Percentiles rank a stretch among this genome's conserved stretches.
Conservation (phyloP, 1,140 invertebrate genomes). For the Caenorhabditis briggsae region DNA sequence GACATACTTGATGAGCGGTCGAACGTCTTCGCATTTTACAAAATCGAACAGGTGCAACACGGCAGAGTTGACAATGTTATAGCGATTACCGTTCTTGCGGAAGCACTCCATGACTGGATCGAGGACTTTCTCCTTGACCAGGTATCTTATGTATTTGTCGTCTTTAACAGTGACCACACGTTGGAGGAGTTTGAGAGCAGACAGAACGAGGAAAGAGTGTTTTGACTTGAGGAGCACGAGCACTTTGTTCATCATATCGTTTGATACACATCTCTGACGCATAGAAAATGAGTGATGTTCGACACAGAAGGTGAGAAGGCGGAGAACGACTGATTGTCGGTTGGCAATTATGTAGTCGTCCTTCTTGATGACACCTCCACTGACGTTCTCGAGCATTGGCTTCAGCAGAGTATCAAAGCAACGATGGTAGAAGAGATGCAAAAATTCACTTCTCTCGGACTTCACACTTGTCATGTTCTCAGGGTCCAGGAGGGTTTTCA, state of each 20-base stretch:
- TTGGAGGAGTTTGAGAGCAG: slow-evolving; percentile 93
- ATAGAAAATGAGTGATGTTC: slow-evolving; percentile 99
- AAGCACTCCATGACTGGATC: slow-evolving; percentile 92
- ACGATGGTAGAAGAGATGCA: slow-evolving; percentile 98
- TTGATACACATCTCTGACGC: slow-evolving; percentile 96
- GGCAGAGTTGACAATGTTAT: slow-evolving; percentile 98
- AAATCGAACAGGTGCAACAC: slow-evolving; percentile 99
- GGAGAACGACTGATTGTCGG: slow-evolving; percentile 91
- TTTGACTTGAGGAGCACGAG: slow-evolving; percentile 95
- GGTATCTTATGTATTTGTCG: slow-evolving; percentile 97
- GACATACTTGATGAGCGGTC: slow-evolving; percentile 71
- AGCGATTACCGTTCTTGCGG: slow-evolving; percentile 93
- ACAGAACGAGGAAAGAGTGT: slow-evolving; percentile 93
- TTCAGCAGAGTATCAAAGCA: slow-evolving; percentile 85
- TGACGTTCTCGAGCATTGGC: slow-evolving; percentile 73
- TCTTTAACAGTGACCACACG: slow-evolving; percentile 97
- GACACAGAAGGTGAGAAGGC: slow-evolving; percentile 98
- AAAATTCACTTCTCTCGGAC: slow-evolving; percentile 96
- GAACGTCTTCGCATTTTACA: slow-evolving; percentile 81
- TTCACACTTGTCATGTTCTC: slow-evolving; percentile 92
- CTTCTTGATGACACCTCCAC: slow-evolving; percentile 65
- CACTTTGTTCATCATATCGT: slow-evolving; percentile 93
- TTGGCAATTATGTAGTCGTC: slow-evolving; percentile 97
- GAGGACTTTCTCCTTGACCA: slow-evolving; percentile 91
- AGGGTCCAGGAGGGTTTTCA: slow-evolving; percentile 93